These are phyloP conservation scores for Ciona savignyi DNA, from an alignment of 23 tunicate species.

Conservation along the genomic window DNA sequence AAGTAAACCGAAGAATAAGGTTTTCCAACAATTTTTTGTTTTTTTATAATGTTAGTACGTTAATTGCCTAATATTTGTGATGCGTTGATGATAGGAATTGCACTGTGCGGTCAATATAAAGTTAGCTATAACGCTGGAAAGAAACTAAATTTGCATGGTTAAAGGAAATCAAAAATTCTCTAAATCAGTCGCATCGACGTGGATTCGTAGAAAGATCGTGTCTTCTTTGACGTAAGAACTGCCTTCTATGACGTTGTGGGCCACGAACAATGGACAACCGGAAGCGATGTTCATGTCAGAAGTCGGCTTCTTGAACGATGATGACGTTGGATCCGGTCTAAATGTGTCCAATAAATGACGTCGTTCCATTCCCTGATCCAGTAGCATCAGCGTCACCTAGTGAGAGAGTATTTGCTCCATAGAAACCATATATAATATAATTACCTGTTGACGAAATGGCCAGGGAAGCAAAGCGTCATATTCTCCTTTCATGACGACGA, in stretches of 20 bases:
- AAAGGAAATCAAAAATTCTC: conserved; percentile 82
- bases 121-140: no score
- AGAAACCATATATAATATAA: background rate
- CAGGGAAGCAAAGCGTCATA: conserved; percentile 86
- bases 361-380: conserved; percentile 74
- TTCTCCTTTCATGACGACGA: conserved; percentile 94
- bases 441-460: conserved; percentile 94
- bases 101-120: no score
- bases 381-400: conserved; percentile 86
- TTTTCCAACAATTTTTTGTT: no score
- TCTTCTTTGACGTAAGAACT: conserved; percentile 76
- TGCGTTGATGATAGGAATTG: no score
- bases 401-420: background rate
- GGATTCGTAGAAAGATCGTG: conserved; percentile 50
- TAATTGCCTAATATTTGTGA: no score
- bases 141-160: no score
- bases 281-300: conserved; percentile 98
- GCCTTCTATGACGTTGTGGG: conserved; percentile 71
- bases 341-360: conserved; percentile 88
- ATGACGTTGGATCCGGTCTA: conserved; percentile 88
- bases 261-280: conserved; percentile 86
- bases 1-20: no score
- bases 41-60: no score
- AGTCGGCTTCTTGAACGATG: conserved; percentile 75
- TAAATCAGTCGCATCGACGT: conserved; percentile 62